Conservation (phyloP, 1,140 invertebrate genomes). For the Drosophila dunni region DNA sequence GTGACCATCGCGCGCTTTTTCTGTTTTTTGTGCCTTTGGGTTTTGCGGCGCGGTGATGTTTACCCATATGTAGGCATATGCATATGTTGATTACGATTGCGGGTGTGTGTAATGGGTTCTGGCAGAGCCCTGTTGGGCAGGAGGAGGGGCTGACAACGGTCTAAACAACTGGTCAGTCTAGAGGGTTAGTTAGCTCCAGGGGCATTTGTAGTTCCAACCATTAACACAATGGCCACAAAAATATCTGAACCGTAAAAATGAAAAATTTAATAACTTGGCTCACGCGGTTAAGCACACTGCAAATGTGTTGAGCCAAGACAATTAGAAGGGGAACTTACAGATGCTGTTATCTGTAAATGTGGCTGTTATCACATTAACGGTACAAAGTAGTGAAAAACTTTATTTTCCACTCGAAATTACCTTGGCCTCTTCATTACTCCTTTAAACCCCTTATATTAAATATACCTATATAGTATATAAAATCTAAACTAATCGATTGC, state of each 20-base stretch:
- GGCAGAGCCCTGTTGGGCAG: background rate
- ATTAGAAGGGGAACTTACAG: background rate
- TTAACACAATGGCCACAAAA: slow-evolving; percentile 54
- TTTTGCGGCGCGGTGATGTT: slow-evolving; percentile 79
- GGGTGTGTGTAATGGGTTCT: slow-evolving; percentile 37
- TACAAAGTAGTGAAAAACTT: no score
- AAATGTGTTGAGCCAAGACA: slow-evolving; percentile 14
- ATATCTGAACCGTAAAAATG: slow-evolving; percentile 69
- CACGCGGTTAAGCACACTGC: slow-evolving; percentile 20
- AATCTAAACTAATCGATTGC: no score
- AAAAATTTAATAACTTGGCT: slow-evolving; percentile 46
- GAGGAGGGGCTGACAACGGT: background rate
- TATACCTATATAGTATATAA: no score
- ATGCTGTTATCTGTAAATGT: background rate
- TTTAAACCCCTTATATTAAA: no score
- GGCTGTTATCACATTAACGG: background rate
- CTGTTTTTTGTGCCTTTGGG: slow-evolving; percentile 62
- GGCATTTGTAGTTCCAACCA: slow-evolving; percentile 19
- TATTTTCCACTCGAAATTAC: no score
- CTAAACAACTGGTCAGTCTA: background rate
- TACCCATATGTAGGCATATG: slow-evolving; percentile 83
- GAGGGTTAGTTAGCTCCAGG: slow-evolving; percentile 3
- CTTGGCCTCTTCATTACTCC: no score
- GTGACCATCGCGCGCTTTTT: slow-evolving; percentile 66
- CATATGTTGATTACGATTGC: slow-evolving; percentile 78